Percentiles rank a stretch among this genome's conserved stretches.
phyloP scores from a whole-genome alignment of 2,113 vertebrate genomes.

The Passer domesticus region DNA sequence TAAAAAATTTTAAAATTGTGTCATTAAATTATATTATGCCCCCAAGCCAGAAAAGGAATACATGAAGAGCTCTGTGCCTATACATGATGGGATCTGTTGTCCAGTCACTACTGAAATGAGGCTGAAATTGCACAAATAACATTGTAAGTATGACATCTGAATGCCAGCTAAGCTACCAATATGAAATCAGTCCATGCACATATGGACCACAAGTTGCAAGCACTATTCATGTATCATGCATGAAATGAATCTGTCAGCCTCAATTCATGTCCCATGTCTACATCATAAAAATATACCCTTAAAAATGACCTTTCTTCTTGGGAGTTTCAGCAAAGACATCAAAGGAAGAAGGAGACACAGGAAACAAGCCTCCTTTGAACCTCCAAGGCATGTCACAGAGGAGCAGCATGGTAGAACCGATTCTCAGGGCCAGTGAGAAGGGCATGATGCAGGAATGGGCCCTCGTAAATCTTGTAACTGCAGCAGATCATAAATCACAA shows the following conservation, averaged over 20 bases:
- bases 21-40: background rate
- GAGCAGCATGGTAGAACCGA: background rate
- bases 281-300: background rate
- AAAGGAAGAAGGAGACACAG: background rate
- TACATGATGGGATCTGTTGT: background rate
- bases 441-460: background rate
- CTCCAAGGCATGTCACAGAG: background rate
- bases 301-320: background rate
- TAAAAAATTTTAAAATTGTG: background rate
- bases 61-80: background rate
- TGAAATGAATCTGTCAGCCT: background rate
- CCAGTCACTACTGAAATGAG: background rate
- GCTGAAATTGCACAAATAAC: background rate
- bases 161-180: background rate
- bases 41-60: background rate
- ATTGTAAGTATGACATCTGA: background rate
- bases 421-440: background rate
- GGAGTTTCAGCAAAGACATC: background rate
- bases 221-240: background rate
- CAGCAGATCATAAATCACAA: background rate
- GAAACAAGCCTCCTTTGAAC: background rate
- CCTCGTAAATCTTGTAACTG: background rate
- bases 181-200: background rate
- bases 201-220: background rate
- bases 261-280: background rate